Evolutionary conservation across 2,797 vertebrate genomes (phyloP), one percentile per base, ranked within the genome.

Genomic region (Periparus ater): DNA sequence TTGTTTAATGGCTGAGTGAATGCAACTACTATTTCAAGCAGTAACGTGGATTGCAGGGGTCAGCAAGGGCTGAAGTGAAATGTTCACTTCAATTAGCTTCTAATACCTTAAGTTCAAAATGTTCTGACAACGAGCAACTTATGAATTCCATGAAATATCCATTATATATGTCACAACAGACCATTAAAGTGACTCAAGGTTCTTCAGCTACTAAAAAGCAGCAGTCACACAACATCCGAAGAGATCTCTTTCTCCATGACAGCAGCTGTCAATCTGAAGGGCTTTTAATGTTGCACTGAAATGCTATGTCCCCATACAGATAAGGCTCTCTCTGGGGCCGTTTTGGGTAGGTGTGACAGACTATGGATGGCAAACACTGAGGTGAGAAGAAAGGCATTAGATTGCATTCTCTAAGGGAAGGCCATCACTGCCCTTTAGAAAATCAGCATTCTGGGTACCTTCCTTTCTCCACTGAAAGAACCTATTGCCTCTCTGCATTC

Each of bases 91-190:
- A 81, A 87, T 93, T 95, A 87, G 55, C 60, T 82, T 89, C 40
- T 57, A 67, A 70, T 38, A 93, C 48, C 78, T 77, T 51, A 87
- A 67, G 84, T 87, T 92, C 86, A 91, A 62, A 91, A 85, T 17
- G 67, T 70, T 94, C 89, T 86, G 74, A 91, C 77, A 85, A 75
- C 61, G 60, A 93, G 11, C 45, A 65, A 92, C 70, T 72, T 87
- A 71, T 0, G 13, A 91, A 85, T 82, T 76, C 80, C 51, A 70
- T 50, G 15, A 76, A 86, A 93, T 89, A 91, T 62, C 81, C 67
- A 55, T 87, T 89, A 82, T 58, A 45, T 15, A 60, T 5, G 22
- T 57, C 88, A 91, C 79, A 77, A 77, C 23, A 83, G 72, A 79
- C 86, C 0, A 1, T 54, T 51, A 42, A 85, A 89, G 57, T 47